Conservation (phyloP, 2,797 vertebrate genomes). For the Knipowitschia caucasica region DNA sequence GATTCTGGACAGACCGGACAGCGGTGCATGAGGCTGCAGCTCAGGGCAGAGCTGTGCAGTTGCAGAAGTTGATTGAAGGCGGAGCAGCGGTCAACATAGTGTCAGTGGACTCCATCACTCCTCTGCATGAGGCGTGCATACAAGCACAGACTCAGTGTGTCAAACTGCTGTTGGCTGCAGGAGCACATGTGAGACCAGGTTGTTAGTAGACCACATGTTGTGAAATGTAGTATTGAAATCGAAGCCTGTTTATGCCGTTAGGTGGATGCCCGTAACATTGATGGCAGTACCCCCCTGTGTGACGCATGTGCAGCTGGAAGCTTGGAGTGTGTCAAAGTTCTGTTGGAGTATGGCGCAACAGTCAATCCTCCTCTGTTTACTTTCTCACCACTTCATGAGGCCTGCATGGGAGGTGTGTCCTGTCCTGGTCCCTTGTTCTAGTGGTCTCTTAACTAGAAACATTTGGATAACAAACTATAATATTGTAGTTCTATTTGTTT, state of each 20-base stretch:
- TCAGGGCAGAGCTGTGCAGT: conserved; percentile 74
- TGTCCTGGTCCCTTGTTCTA: no score
- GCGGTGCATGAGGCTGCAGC: conserved; percentile 89
- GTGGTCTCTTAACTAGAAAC: not conserved
- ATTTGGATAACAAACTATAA: not conserved
- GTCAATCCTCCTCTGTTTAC: conserved; percentile 91
- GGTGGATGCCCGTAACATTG: conserved; percentile 94
- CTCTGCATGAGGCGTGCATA: conserved; percentile 89
- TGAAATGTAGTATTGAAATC: not conserved
- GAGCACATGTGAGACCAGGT: conserved; percentile 72
- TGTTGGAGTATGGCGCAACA: conserved; percentile 87
- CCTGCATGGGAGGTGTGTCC: conserved; percentile 89
- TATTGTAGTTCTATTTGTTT: no score
- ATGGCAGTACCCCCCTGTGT: conserved; percentile 93
- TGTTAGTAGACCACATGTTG: not conserved
- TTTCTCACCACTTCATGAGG: conserved; percentile 91
- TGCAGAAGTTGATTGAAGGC: conserved; percentile 84
- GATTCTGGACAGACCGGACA: conserved; percentile 81
- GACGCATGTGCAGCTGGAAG: conserved; percentile 92
- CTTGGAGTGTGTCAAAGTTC: conserved; percentile 84
- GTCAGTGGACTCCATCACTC: conserved; percentile 91
- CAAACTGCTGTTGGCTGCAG: conserved; percentile 84
- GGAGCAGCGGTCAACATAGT: conserved; percentile 89
- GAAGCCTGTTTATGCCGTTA: conserved; percentile 36
- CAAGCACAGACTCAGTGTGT: conserved; percentile 88